Evolutionary conservation across 2,113 vertebrate species (phyloP), one percentile per base, ranked within the genome.

Genomic region (Pachypanchax playfairii): DNA sequence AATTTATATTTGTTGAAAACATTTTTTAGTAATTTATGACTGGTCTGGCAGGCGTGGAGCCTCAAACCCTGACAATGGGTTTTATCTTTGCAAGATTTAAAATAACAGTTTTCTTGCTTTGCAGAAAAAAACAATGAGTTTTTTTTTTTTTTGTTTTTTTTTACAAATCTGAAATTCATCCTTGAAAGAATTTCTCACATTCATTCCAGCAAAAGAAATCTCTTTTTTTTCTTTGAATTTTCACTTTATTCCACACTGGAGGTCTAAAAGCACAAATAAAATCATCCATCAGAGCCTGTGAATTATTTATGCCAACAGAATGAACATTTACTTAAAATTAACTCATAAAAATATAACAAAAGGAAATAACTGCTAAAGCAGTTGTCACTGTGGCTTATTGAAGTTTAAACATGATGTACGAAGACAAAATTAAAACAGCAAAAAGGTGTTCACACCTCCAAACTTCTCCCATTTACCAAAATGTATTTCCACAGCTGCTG

Each of bases 401-500:
- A 11, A 11, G 6, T 6, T 2, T 25, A 26, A 25, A 24, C 4
- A 2, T 15, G 6, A 22, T 25, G 14, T 15, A 25, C 8, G 4
- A 55, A 18, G 12, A 31, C 1, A 31, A 53, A 35, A 52, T 17
- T 14, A 11, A 29, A 15, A 7, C 65, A 49, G 24, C 8, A 63
- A 2, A 43, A 18, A 43, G 5, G 0, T 24, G 38, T 41, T 5
- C 26, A 29, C 14, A 75, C 14, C 15, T 29, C 22, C 59, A 54
- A 73, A 61, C 36, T 22, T 59, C 28, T 26, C 41, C 36, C 58
- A 70, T 82, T 75, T 74, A 73, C 47, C 42, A 55, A 51, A 24
- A 21, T 47, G 28, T 69, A 66, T 89, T 61, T 80, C 24, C 53
- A 62, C 88, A 89, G 84, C 82, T 90, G 88, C 29, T 67, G 33